These are phyloP conservation scores for Gallinago media DNA, from an alignment of 2,113 vertebrate species.

Conservation along the genomic window DNA sequence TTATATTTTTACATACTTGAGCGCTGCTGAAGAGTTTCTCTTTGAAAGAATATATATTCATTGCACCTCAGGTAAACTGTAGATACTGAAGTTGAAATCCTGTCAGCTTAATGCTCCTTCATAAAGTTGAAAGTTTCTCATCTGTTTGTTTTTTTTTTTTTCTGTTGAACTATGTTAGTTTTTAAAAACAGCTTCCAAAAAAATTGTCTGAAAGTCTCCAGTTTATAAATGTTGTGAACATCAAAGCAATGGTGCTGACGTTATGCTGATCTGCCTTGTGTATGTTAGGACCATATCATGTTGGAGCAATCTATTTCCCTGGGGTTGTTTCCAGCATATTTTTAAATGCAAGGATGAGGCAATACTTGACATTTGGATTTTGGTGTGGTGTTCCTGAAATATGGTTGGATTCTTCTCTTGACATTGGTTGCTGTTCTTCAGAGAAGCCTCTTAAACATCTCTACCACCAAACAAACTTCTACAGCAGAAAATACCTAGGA, in stretches of 20 bases:
- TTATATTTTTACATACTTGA: slow-evolving; percentile 81
- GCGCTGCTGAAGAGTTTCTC: slow-evolving; percentile 78
- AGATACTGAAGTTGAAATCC: slow-evolving; percentile 65
- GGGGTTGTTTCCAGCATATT: neutral
- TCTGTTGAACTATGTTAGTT: slow-evolving; percentile 62
- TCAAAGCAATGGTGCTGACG: neutral
- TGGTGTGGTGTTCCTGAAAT: neutral
- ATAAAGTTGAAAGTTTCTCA: slow-evolving; percentile 46
- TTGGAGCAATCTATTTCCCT: neutral
- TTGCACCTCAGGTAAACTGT: slow-evolving; percentile 85
- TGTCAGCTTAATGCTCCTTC: slow-evolving; percentile 63
- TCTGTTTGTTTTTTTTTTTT: neutral
- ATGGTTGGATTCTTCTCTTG: neutral
- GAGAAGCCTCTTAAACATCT: slow-evolving; percentile 12
- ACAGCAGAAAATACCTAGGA: neutral
- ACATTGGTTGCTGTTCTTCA: slow-evolving; percentile 11
- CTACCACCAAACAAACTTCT: neutral
- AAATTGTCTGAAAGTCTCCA: slow-evolving; percentile 52
- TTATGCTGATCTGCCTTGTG: neutral
- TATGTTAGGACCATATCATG: neutral
- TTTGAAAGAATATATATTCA: slow-evolving; percentile 67
- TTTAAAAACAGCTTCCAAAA: slow-evolving; percentile 35
- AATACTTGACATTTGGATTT: slow-evolving; percentile 42
- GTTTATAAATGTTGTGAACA: slow-evolving; percentile 42
- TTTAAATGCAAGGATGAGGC: neutral